Evolutionary conservation across 2,113 vertebrate genomes (phyloP), one percentile per base, ranked within the genome.

Genomic region (Barnardius zonarius): DNA sequence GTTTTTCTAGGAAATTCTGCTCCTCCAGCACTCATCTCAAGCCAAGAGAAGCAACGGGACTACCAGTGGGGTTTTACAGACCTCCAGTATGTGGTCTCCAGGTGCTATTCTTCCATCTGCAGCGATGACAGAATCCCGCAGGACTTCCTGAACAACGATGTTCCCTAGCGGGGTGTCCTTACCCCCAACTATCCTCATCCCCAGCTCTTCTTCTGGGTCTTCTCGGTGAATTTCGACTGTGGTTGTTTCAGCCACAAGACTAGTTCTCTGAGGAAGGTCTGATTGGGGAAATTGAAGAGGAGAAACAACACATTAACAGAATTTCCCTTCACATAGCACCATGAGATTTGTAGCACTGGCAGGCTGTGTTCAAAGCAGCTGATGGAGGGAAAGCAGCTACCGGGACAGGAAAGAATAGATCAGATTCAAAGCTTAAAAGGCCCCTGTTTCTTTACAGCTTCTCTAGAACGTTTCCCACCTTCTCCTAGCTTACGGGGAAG

Each of bases 1-100:
- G 30, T 37, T 88, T 66, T 74, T 41, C 54, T n/a, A 44, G 37
- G 59, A 59, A 52, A 20, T 30, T 62, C 20, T 64, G 33, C 48
- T 78, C 18, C 33, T 20, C 5, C 17, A 55, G 70, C 37, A 48
- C 37, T n/a, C n/a, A 41, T 25, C 48, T 48, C 59, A 44, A 61
- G 62, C 3, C 22, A 67, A 70, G 46, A n/a, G 48, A 44, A 83
- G 90, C 75, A 55, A 6, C 8, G 22, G 24, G 31, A 78, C 39
- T 33, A 17, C 13, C 10, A 28, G 18, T 12, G 13, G 25, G 54
- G 37, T 11, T 37, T 82, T 51, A 73, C 79, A 70, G 98, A 99
- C 99, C 98, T 99, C 99, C 46, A 99, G 97, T 93, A 99, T 99
- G 81, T 99, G 99, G 86, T 99, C 99, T 72, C 99, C 99, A 8